phyloP scores from a whole-genome alignment of 2,113 vertebrate species.

The Rhinopithecus roxellana region DNA sequence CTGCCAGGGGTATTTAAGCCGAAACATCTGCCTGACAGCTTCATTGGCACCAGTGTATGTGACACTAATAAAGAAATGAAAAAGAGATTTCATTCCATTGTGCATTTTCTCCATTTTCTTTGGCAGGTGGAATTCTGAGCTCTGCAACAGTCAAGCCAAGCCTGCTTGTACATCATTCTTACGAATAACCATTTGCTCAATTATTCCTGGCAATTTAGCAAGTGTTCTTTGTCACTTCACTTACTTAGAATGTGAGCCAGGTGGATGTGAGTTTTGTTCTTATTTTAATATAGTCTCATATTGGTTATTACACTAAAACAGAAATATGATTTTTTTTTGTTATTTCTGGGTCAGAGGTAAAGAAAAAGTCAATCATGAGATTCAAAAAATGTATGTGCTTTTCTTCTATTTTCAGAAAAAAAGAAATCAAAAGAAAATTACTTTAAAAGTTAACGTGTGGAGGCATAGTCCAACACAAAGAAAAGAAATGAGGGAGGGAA shows the following conservation, averaged over 20 bases:
- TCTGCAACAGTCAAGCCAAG: neutral
- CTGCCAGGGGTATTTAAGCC: conserved; percentile 70
- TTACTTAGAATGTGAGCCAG: neutral
- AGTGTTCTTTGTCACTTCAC: neutral
- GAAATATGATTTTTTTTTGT: neutral
- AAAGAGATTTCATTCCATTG: neutral
- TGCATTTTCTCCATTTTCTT: neutral
- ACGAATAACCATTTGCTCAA: neutral
- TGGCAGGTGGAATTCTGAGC: conserved; percentile 5
- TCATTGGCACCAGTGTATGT: conserved; percentile 54
- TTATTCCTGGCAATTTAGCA: neutral
- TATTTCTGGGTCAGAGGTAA: neutral
- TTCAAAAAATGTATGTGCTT: neutral
- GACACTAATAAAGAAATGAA: conserved; percentile 64
- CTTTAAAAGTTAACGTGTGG: neutral
- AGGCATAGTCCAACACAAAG: neutral
- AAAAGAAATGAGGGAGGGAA: neutral
- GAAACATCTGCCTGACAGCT: conserved; percentile 68
- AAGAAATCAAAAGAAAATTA: neutral
- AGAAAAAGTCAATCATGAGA: neutral
- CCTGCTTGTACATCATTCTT: neutral
- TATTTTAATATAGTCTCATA: neutral
- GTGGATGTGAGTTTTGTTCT: neutral
- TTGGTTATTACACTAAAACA: neutral
- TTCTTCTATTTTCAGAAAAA: neutral